Evolutionary conservation across 37 sponge, comb jelly and placozoan species (phyloP), one percentile per base, ranked within the genome.

Genomic region (Theonella swinhoei): DNA sequence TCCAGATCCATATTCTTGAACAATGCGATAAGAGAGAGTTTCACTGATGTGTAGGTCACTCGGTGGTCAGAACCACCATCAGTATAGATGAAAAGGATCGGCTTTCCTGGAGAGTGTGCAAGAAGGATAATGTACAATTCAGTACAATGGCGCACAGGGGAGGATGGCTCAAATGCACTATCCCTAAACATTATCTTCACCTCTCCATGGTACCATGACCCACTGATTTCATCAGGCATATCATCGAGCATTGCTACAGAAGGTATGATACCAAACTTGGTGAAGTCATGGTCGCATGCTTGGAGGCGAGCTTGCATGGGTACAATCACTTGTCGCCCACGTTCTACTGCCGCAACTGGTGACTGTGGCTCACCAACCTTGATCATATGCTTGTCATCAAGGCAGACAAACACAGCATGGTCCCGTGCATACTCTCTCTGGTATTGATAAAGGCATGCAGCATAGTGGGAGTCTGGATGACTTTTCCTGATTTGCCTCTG

Each of bases 331-430:
- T 67, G 35, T 68, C 47, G 77, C 5, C 88, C 88, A 23, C 87
- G 58, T 32, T 91, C 87, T 29, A 72, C 88, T 33, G 88, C 80
- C 4, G 92, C 92, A 17, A 91, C 88, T 4, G 92, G 92, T 14
- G 31, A 76, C 2, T 73, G 75, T 41, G 92, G 92, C 39, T 87
- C 92, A 1, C 92, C 88, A 36, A 91, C 84, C 70, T 87, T 87
- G 29, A 83, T 22, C 19, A n/a, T 34, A 68, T 91, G 84, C 62
- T 91, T 83, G 64, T 91, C 79, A 39, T 76, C 70, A 19, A 84
- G 2, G n/a, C 33, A 75, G 1, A 68, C 70, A 39, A 84, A 20
- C 14, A 4, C 4, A 30, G 26, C 19, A 25, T 73, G 54, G 37
- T 37, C 62, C 54, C 72, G 28, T 20, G 60, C 72, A 69, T 74